These are phyloP conservation scores for Amitus sp. DNA, from an alignment of 2,888 invertebrate genomes.

Conservation along the genomic window DNA sequence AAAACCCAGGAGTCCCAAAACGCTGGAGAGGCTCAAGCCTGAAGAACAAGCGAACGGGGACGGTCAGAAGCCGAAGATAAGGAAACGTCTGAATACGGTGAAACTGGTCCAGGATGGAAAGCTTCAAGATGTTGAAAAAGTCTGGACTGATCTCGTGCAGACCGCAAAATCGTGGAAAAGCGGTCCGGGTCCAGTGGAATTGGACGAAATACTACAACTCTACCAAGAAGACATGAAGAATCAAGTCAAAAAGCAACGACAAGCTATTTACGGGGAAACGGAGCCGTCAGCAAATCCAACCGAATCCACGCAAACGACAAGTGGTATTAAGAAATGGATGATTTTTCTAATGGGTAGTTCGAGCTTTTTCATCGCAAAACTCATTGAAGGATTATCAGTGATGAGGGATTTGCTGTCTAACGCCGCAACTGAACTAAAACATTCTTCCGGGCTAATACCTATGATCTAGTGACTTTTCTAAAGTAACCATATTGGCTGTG, in stretches of 20 bases:
- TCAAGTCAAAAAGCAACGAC: slow-evolving; percentile 60
- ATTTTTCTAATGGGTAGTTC: slow-evolving; percentile 49
- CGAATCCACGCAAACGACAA: slow-evolving; percentile 35
- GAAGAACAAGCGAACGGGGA: slow-evolving; percentile 58
- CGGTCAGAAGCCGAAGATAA: slow-evolving; percentile 67
- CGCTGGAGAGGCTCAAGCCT: slow-evolving; percentile 64
- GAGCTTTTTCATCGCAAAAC: slow-evolving; percentile 48
- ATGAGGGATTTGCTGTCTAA: slow-evolving; percentile 49
- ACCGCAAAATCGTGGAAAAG: slow-evolving; percentile 52
- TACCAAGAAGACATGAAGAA: slow-evolving; percentile 59
- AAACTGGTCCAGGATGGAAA: slow-evolving; percentile 59
- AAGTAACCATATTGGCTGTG: slow-evolving; percentile 29
- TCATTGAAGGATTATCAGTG: slow-evolving; percentile 50
- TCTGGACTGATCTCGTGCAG: slow-evolving; percentile 52
- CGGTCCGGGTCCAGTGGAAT: slow-evolving; percentile 58
- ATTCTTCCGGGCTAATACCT: slow-evolving; percentile 38
- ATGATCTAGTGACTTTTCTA: slow-evolving; percentile 17
- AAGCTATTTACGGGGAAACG: slow-evolving; percentile 32
- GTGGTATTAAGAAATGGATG: slow-evolving; percentile 59
- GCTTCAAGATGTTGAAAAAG: slow-evolving; percentile 51
- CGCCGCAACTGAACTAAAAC: slow-evolving; percentile 42
- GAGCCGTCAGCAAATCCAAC: slow-evolving; percentile 22
- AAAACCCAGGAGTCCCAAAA: slow-evolving; percentile 20
- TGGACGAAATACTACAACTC: slow-evolving; percentile 57
- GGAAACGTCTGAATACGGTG: slow-evolving; percentile 61